Evolutionary conservation across 64 coral and sea anemone species (phyloP).

Genomic region (Dendronephthya gigantea): DNA sequence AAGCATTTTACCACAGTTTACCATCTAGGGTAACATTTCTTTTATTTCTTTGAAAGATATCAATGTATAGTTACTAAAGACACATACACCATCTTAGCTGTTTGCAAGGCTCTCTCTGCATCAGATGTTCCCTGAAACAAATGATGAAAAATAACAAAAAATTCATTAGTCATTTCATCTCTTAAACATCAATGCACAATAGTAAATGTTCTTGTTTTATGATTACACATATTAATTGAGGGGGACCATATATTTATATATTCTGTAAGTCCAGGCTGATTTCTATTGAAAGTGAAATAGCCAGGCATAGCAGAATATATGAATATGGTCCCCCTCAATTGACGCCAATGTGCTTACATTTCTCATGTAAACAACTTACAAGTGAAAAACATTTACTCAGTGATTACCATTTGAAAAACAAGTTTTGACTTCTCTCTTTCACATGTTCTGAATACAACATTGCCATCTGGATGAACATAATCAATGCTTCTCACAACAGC

Average conservation of each 20-base stretch:
- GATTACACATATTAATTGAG: too few species aligned
- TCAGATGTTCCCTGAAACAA: conserved; percentile 75
- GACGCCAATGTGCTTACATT: background rate
- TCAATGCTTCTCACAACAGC: conserved; percentile 35
- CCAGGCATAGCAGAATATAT: too few species aligned
- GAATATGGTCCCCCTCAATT: too few species aligned
- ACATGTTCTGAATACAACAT: conserved; percentile 88
- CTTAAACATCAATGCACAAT: too few species aligned
- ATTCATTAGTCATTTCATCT: too few species aligned
- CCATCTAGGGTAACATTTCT: background rate
- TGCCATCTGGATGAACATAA: conserved; percentile 71
- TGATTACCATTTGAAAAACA: conserved; percentile 89
- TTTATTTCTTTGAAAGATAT: background rate
- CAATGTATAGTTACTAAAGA: background rate
- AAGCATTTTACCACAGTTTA: too few species aligned
- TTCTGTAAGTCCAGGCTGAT: too few species aligned
- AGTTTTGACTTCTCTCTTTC: conserved; percentile 61
- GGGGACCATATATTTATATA: too few species aligned
- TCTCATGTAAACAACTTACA: background rate
- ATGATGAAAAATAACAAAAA: background rate
- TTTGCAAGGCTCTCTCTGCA: conserved; percentile 66
- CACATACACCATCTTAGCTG: conserved; percentile 77
- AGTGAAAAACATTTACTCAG: background rate
- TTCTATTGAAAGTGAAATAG: too few species aligned
- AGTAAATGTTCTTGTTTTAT: too few species aligned